These are phyloP conservation scores for Momotus momota DNA, from an alignment of 2,797 vertebrate species.

Conservation along the genomic window DNA sequence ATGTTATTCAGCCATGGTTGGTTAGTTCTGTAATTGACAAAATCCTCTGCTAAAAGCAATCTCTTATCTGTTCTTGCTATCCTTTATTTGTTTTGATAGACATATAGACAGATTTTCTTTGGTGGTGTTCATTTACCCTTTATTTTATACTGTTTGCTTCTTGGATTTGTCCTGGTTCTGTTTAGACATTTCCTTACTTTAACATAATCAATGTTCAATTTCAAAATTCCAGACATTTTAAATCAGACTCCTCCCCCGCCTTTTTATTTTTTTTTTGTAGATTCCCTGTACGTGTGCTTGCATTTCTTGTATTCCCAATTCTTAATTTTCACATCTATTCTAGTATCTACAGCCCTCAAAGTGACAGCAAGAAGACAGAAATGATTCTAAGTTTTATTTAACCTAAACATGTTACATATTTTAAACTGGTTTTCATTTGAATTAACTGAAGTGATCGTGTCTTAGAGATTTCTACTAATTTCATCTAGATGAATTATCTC, in stretches of 20 bases:
- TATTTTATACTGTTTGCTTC: not conserved
- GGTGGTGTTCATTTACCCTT: slow-evolving; percentile 26
- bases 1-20: slow-evolving; percentile 50
- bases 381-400: not conserved
- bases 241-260: not conserved
- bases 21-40: slow-evolving; percentile 70
- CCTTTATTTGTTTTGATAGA: slow-evolving; percentile 23
- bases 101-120: not conserved
- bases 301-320: not conserved
- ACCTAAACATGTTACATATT: not conserved
- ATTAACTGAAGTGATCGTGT: not conserved
- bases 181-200: not conserved
- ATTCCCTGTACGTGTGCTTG: accelerated
- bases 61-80: not conserved
- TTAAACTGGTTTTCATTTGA: not conserved
- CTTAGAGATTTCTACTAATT: not conserved
- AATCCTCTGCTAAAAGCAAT: slow-evolving; percentile 42
- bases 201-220: not conserved
- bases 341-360: not conserved
- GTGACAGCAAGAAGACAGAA: not conserved
- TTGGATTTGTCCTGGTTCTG: not conserved
- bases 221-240: not conserved
- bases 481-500: not conserved
- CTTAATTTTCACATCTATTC: not conserved
- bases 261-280: not conserved